Conservation (phyloP, 2,113 vertebrate genomes). For the Notarius quadriscutis region DNA sequence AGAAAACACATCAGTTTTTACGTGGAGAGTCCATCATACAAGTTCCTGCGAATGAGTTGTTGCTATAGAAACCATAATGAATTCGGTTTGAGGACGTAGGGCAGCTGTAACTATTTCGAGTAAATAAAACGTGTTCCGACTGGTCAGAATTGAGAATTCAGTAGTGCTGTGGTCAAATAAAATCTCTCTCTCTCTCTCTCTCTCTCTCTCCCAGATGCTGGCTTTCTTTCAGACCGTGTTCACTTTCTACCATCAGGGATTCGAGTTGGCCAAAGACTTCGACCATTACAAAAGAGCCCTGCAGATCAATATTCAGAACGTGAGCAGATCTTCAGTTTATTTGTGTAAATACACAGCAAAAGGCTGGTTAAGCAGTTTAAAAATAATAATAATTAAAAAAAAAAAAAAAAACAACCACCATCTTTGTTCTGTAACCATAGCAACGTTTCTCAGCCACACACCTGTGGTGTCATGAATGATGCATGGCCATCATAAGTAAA, state of each 20-base stretch:
- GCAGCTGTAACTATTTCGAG: neutral
- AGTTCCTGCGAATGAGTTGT: neutral
- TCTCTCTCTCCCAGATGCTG: constrained; percentile 79
- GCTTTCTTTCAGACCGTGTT: constrained; percentile 98
- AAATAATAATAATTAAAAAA: too few relatives aligned
- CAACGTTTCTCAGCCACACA: too few relatives aligned
- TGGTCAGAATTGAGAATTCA: neutral
- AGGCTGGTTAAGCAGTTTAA: neutral
- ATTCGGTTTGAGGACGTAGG: neutral
- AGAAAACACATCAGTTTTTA: neutral
- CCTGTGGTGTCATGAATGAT: neutral
- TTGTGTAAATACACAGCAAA: neutral
- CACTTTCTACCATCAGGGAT: constrained; percentile 98
- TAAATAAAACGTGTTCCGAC: neutral
- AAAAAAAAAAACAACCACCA: too few relatives aligned
- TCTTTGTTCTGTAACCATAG: neutral
- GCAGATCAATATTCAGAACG: constrained; percentile 99
- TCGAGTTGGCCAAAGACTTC: constrained; percentile 96
- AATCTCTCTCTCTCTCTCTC: neutral
- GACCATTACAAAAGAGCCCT: constrained; percentile 92
- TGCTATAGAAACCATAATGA: neutral
- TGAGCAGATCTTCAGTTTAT: constrained; percentile 63
- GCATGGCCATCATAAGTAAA: neutral
- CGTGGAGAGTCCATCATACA: neutral
- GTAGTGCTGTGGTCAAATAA: neutral